Percentiles rank a stretch among this genome's conserved stretches.
phyloP scores from a whole-genome alignment of 2,797 vertebrate genomes.

The Uromys caudimaculatus region DNA sequence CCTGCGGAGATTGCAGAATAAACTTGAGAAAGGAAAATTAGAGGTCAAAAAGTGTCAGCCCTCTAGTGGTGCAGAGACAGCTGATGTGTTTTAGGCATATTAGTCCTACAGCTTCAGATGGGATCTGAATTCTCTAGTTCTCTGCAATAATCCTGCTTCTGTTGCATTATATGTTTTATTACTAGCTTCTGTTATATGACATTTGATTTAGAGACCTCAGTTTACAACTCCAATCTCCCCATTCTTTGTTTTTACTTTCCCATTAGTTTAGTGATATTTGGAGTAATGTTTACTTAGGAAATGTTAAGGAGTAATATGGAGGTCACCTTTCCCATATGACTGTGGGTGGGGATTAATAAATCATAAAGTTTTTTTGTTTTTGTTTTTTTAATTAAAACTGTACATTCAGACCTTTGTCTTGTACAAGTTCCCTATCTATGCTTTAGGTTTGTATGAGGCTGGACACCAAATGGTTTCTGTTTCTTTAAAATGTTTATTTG shows the following conservation, averaged over 20 bases:
- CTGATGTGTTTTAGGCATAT: neutral
- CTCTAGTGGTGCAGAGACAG: neutral
- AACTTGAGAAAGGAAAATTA: neutral
- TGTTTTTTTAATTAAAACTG: too few relatives aligned
- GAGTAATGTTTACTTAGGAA: conserved; percentile 16
- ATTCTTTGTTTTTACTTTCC: conserved; percentile 37
- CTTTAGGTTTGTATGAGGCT: neutral
- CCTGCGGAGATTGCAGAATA: neutral
- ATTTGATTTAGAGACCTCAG: conserved; percentile 19
- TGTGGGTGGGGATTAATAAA: neutral
- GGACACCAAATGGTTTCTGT: neutral
- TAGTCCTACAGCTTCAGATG: too few relatives aligned
- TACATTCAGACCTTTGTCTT: neutral
- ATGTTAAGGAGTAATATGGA: conserved; percentile 24
- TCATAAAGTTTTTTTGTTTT: neutral
- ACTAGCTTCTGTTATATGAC: neutral
- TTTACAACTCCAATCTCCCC: conserved; percentile 46
- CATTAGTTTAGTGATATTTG: neutral
- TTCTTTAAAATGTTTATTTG: neutral
- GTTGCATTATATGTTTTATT: neutral
- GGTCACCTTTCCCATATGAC: neutral
- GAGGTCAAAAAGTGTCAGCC: neutral
- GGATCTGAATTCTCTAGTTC: neutral
- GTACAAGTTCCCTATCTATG: neutral
- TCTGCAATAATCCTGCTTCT: neutral